Evolutionary conservation across 2,113 vertebrate genomes (phyloP), one percentile per base, ranked within the genome.

Genomic region (Scolopax mira): DNA sequence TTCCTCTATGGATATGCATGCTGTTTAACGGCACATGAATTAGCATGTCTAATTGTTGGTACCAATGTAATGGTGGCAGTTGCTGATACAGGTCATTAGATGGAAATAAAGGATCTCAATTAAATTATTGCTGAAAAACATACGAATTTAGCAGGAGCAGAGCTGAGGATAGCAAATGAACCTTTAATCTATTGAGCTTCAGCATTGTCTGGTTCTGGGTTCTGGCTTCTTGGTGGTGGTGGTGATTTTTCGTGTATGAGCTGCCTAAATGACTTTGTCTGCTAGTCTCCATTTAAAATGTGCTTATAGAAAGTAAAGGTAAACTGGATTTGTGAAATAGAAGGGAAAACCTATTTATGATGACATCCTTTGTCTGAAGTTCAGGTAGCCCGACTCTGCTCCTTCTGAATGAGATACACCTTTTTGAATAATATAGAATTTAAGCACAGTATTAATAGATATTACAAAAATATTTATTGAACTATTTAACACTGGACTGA

Each of bases 11-110:
- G 25, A 70, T 78, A 70, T 24, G 25, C 66, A 41, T 73, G 93
- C 85, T 95, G 71, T 89, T 96, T 88, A 85, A 89, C 57, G 60
- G 67, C 74, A 77, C 39, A 55, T 4, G 8, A 65, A 90, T 90
- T 85, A 93, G 60, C 64, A 30, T 37, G 79, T 41, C 82, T 91
- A 6, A 64, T 77, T 82, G 22, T 79, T 91, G 79, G 75, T 80
- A 78, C 42, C 0, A 4, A 23, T 25, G 55, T 91, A 71, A 65
- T 51, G 35, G 64, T 67, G 54, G 72, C 23, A 30, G 67, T 88
- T 91, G 75, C 49, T 94, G 72, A 78, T 79, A 86, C 74, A 82
- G 23, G 55, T 88, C 89, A 60, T 93, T 89, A 95, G 66, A 54
- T 27, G 31, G n/a, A 95, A 92, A 72, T 49, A 88, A 82, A 89